A percentile compares a stretch with the other conserved stretches of the same genome.
Conservation (phyloP, 2,113 vertebrate genomes). For the Donacobius atricapilla region DNA sequence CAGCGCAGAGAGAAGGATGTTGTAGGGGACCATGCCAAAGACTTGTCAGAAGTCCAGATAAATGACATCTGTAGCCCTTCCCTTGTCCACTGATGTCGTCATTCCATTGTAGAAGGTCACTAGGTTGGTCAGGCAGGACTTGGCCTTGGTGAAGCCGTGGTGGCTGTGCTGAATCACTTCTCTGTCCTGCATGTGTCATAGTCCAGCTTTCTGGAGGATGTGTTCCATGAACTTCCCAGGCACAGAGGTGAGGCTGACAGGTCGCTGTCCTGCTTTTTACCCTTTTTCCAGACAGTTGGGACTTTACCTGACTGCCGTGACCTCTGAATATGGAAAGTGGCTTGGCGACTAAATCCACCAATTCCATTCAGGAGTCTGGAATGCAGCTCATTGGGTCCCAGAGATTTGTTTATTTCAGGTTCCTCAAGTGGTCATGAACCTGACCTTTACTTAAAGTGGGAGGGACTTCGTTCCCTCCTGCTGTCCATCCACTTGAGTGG, state of each 20-base stretch:
- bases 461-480: neutral
- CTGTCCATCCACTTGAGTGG: neutral
- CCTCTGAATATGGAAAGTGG: neutral
- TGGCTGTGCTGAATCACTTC: neutral
- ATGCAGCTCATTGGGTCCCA: neutral
- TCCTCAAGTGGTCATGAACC: neutral
- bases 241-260: neutral
- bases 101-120: neutral
- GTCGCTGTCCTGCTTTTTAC: neutral
- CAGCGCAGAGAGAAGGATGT: fast-evolving
- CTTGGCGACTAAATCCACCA: neutral
- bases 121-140: neutral
- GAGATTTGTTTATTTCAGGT: neutral
- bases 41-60: neutral
- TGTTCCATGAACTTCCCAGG: neutral
- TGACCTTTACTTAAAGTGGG: neutral
- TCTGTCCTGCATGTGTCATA: neutral
- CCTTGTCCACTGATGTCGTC: neutral
- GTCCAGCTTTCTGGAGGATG: neutral
- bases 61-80: neutral
- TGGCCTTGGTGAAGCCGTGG: neutral
- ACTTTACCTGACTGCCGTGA: neutral
- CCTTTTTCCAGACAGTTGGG: neutral
- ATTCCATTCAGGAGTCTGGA: neutral
- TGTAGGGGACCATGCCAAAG: neutral